Evolutionary conservation across 2,888 invertebrate species (phyloP).

Genomic region (Leucophenga maculata): DNA sequence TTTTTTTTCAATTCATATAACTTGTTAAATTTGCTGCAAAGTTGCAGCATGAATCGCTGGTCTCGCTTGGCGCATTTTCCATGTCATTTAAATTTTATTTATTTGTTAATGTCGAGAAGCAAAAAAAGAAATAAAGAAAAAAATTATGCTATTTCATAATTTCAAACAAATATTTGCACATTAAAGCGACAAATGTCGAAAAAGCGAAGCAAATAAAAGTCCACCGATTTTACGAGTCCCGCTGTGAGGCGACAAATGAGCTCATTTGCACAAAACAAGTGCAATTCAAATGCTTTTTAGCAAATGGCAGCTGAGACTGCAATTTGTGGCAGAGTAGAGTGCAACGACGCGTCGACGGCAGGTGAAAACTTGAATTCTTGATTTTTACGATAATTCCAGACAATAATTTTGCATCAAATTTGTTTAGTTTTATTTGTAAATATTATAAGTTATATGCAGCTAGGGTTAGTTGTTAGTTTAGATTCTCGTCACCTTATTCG

Average conservation of each 20-base stretch:
- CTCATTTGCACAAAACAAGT: conserved; percentile 43
- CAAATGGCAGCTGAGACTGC: too few species aligned
- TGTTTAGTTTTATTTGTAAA: too few species aligned
- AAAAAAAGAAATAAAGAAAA: neutral
- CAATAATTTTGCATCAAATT: neutral
- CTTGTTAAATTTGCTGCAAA: too few species aligned
- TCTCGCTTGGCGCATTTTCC: neutral
- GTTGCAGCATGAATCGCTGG: neutral
- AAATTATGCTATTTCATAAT: conserved; percentile 13
- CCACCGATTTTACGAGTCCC: conserved; percentile 11
- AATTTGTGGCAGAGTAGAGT: too few species aligned
- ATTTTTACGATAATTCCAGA: neutral
- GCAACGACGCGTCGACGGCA: neutral
- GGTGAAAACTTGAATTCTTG: neutral
- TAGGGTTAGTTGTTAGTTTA: too few species aligned
- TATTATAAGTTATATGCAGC: neutral
- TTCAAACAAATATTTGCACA: conserved; percentile 6
- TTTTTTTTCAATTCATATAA: neutral
- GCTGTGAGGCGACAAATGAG: conserved; percentile 41
- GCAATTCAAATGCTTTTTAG: conserved; percentile 30
- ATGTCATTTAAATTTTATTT: neutral
- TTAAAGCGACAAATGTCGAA: conserved; percentile 16
- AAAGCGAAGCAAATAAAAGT: neutral
- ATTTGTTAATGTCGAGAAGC: neutral
- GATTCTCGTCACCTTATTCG: too few species aligned